phyloP scores from a whole-genome alignment of 2,888 invertebrate genomes.

The Stratiomys singularior region DNA sequence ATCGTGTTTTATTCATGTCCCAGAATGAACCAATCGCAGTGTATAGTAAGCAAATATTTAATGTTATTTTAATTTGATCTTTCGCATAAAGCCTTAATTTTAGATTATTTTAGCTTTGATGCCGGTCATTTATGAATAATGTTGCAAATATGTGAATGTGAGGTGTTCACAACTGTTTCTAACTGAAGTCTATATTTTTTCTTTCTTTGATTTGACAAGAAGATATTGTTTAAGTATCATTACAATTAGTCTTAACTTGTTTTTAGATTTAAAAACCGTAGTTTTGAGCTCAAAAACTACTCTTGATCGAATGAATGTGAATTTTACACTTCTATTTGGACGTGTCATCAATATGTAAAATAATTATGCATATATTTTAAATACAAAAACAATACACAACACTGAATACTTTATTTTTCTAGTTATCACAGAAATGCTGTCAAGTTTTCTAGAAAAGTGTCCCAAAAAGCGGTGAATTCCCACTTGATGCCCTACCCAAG shows the following conservation, averaged over 20 bases:
- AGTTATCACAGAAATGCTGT: no score
- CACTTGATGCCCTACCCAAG: no score
- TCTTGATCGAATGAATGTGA: background rate
- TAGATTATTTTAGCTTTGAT: background rate
- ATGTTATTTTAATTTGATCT: conserved; percentile 1
- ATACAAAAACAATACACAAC: background rate
- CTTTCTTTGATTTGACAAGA: background rate
- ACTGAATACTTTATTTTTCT: no score
- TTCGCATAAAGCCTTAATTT: no score
- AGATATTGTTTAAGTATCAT: background rate
- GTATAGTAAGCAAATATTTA: no score
- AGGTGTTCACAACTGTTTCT: no score
- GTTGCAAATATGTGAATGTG: no score
- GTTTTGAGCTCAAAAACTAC: conserved; percentile 9
- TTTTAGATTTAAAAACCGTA: background rate
- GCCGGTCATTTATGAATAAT: background rate
- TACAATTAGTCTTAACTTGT: background rate
- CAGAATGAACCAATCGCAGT: no score
- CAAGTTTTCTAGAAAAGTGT: no score
- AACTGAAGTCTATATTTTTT: no score
- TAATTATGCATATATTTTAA: background rate
- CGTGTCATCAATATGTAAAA: background rate
- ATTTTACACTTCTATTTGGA: background rate
- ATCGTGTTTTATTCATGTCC: no score
- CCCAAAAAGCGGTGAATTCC: no score